Base-by-base conservation (phyloP, 2,888 invertebrate species). In the Baccha elongata region DNA sequence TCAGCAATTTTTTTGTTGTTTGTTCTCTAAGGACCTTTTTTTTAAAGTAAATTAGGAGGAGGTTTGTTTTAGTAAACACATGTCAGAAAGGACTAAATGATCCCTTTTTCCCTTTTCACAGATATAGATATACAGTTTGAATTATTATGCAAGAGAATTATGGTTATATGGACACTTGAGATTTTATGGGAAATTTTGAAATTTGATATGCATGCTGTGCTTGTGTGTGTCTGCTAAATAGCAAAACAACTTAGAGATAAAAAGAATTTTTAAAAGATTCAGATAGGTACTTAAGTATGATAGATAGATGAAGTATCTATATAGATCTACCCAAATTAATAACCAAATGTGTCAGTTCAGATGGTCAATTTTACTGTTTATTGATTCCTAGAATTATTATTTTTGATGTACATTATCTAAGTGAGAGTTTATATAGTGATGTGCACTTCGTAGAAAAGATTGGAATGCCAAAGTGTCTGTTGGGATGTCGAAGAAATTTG, bases 51-150 rank as follows among this genome's bases (percentile, higher is more conserved):
- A 17, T 32, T 40, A 73, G 42, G 48, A 68, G 83, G 83, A 83
- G 83, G 67, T 83, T 83, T 83, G 83, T 83, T 83, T 83, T 78
- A 78, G 83, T 83, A 83, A 83, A 78, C 83, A 83, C 73, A 83
- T 83, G 83, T 78, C 83, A 60, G 8, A 83, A 60, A 55, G 40
- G 55, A 35, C 55, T 35, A 60, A 29, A 17, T 55, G 62, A 80
- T 69, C 67, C 65, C 32, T 53, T 68, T 52, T 60, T 52, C 42
- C 44, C 17, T 21, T 8, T n/a, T 48, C 8, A 3, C 1, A 60
- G 40, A 60, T 23, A 40, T 26, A 10, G 37, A 62, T 35, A 37
- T 5, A n/a, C 1, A 17, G 13, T 17, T 62, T 48, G 52, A 73
- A 79, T 42, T 72, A 73, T 73, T 72, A 42, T 35, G 17, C 67